Base-by-base conservation (phyloP, 2,113 vertebrate species). In the Lamprologus sp. region DNA sequence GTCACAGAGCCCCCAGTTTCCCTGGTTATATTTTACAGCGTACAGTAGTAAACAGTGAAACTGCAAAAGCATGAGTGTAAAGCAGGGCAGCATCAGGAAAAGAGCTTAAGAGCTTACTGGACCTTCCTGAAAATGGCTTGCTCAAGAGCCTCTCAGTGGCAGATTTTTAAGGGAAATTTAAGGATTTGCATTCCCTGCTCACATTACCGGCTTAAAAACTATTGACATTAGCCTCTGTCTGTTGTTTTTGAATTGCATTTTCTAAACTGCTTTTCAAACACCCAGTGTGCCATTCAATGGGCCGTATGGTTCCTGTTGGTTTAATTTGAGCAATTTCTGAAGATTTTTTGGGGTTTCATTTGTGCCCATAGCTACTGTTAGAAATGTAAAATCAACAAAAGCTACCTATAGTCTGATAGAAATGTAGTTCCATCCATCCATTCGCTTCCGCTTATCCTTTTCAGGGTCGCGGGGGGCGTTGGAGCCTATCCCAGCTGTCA, bases 91-190 rank as follows among this genome's bases (percentile, higher is more conserved):
- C 51, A 14, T 83, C 21, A 65, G 17, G 73, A 82, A 89, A 90
- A 49, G 84, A 85, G 88, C 82, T 90, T 90, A 85, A 90, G 63
- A 37, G 90, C 90, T 90, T 87, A 82, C 23, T 83, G 15, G 80
- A 42, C 31, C 37, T 80, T 79, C 63, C 80, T 84, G 33, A 83
- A 79, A 85, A 81, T 19, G 80, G 26, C 21, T 79, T 87, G 42
- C 79, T 91, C 63, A 75, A 45, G 12, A 89, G 63, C 77, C 37
- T 65, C 26, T 86, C 81, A 65, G 33, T n/a, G 75, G 49, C 11
- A 23, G 49, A 10, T 4, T 84, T 86, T 81, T 51, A 12, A 58
- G 68, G 81, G 7, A 85, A 45, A 40, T 37, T 26, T 13, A 11
- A n/a, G 83, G 31, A 14, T 83, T 87, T 65, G 14, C 45, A 83